These are phyloP conservation scores for Magallana nippona DNA, from an alignment of 2,888 invertebrate genomes.

Conservation along the genomic window DNA sequence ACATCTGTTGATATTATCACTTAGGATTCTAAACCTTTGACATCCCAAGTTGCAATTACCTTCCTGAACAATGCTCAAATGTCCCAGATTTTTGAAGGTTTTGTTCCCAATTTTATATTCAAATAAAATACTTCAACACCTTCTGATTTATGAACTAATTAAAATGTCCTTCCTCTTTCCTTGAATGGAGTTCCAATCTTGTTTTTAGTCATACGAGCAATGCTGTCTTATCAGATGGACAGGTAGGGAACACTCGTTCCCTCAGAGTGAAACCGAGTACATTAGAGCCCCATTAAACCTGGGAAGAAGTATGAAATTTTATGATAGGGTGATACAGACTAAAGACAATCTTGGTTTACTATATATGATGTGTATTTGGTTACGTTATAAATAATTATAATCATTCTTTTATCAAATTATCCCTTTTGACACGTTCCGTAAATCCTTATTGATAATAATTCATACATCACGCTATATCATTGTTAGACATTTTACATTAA, in stretches of 20 bases:
- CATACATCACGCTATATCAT: neutral
- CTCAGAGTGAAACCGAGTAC: neutral
- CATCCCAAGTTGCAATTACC: neutral
- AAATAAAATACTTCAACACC: constrained; percentile 31
- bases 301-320: constrained; percentile 12
- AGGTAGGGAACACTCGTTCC: neutral
- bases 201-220: constrained; percentile 26
- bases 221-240: constrained; percentile 13
- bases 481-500: no score
- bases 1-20: neutral
- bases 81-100: constrained; percentile 24
- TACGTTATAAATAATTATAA: constrained; percentile 4
- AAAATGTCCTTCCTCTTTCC: constrained; percentile 16
- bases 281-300: neutral
- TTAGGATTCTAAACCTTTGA: neutral
- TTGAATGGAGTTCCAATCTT: constrained; percentile 20
- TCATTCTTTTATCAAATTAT: neutral
- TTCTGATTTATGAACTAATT: constrained; percentile 31
- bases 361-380: neutral
- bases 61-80: neutral
- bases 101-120: constrained; percentile 31
- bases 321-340: neutral
- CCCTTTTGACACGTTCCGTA: neutral
- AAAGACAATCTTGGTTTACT: neutral
- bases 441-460: neutral